phyloP scores from a whole-genome alignment of 2,113 vertebrate species.

The Greenwoodochromis staneri region DNA sequence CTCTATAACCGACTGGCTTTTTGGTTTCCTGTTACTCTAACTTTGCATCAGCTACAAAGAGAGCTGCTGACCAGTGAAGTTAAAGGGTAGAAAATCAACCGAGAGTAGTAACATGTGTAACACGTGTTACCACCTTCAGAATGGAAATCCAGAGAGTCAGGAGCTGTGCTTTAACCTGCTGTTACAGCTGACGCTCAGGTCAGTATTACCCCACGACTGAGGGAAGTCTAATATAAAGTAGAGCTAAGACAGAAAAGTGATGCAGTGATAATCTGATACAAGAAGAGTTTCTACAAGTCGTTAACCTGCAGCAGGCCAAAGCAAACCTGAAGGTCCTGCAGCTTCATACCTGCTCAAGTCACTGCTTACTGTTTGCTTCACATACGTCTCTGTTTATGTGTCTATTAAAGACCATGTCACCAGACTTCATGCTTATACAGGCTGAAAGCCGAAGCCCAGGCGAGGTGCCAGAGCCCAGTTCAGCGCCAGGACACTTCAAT shows the following conservation, averaged over 20 bases:
- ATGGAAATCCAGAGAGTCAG: constrained; percentile 10
- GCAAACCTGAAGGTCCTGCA: background rate
- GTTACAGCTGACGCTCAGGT: background rate
- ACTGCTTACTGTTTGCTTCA: background rate
- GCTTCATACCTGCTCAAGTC: background rate
- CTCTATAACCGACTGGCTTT: background rate
- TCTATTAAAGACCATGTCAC: background rate
- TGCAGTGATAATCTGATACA: background rate
- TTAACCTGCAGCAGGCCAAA: background rate
- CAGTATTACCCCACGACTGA: background rate
- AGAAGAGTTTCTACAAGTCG: background rate
- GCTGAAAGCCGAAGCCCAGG: background rate
- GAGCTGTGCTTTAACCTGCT: background rate
- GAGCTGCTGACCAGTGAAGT: background rate
- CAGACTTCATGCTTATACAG: background rate
- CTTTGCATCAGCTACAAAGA: background rate
- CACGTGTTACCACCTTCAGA: constrained; percentile 9
- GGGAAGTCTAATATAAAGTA: background rate
- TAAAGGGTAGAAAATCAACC: background rate
- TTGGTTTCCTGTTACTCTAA: background rate
- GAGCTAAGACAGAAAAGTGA: background rate
- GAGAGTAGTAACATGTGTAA: background rate
- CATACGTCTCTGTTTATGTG: background rate
- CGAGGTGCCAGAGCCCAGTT: no score
- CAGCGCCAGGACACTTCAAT: background rate